Base-by-base conservation (phyloP, 2,888 invertebrate species). In the Blastobasis lacticolella region DNA sequence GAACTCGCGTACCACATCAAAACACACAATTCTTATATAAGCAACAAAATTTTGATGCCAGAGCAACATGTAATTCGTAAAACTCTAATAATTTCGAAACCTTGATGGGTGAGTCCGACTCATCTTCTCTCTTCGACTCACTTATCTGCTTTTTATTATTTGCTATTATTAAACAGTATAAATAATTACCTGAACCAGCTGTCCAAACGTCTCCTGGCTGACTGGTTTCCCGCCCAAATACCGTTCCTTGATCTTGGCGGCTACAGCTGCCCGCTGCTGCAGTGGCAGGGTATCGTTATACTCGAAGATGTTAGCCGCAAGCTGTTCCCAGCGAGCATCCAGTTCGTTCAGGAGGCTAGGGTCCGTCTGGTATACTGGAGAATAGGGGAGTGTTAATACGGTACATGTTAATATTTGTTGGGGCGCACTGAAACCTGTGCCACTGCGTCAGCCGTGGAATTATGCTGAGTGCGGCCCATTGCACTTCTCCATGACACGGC, bases 301-400 rank as follows among this genome's bases (percentile, higher is more conserved):
- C 65, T 92, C 91, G 45, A 93, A 89, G 55, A 91, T 87, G 57
- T 88, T 72, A 45, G 92, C 90, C 1, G 91, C 91, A n/a, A 92
- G 73, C 37, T 89, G 77, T 8, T 90, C 85, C 90, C 92, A 93
- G 40, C 89, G 82, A 0, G 81, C 67, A 48, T 92, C 90, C 46
- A 92, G 65, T 42, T 90, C 86, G 6, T 78, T 64, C 4, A 92
- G 73, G 7, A 85, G 61, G 2, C 78, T 74, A 0, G 86, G 75
- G 6, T 88, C 80, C 0, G 59, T 58, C 63, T 77, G 79, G 67
- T 78, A 80, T 1, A 57, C 81, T 81, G 67, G 5, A 57, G 40
- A 23, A 23, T 5, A 23, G 23, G 23, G 23, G 23, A 3, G 23
- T 23, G 23, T 23, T 23, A 23, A 23, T 23, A 23, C 23, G n/a